Evolutionary conservation across 2,797 vertebrate genomes (phyloP).

Genomic region (Thaleichthys pacificus): DNA sequence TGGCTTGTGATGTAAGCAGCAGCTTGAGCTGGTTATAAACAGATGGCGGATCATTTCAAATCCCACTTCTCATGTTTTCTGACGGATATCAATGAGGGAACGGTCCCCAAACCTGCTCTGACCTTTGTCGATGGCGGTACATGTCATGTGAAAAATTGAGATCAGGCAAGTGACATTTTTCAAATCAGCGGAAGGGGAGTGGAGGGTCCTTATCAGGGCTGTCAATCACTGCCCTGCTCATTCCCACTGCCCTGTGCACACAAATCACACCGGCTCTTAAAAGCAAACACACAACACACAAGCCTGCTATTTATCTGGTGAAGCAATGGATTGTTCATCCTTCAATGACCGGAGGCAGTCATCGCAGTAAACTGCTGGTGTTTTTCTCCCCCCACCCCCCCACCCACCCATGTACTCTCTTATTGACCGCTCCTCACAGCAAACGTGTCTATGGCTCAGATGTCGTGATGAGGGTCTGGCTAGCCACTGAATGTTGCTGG

Average conservation of each 20-base stretch:
- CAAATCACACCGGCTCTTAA: slow-evolving; percentile 39
- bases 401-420: slow-evolving; percentile 18
- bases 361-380: slow-evolving; percentile 46
- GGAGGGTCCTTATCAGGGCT: slow-evolving; percentile 33
- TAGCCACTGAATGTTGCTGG: slow-evolving; percentile 33
- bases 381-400: slow-evolving; percentile 48
- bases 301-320: slow-evolving; percentile 51
- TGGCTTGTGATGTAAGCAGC: slow-evolving; percentile 38
- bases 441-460: slow-evolving; percentile 61
- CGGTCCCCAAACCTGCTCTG: slow-evolving; percentile 44
- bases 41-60: slow-evolving; percentile 44
- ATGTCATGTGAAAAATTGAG: slow-evolving; percentile 38
- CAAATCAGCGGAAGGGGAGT: slow-evolving; percentile 33
- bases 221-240: slow-evolving; percentile 45
- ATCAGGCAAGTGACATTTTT: slow-evolving; percentile 48
- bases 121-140: slow-evolving; percentile 45
- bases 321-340: slow-evolving; percentile 48
- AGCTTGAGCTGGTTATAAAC: slow-evolving; percentile 39
- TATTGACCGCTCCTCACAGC: slow-evolving; percentile 60
- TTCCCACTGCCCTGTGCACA: slow-evolving; percentile 25
- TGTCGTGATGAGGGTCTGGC: slow-evolving; percentile 59
- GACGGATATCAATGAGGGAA: slow-evolving; percentile 36
- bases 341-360: slow-evolving; percentile 48
- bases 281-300: slow-evolving; percentile 40
- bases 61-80: slow-evolving; percentile 47